phyloP scores from a whole-genome alignment of 2,113 vertebrate genomes.

The Microcebus griseorufus region DNA sequence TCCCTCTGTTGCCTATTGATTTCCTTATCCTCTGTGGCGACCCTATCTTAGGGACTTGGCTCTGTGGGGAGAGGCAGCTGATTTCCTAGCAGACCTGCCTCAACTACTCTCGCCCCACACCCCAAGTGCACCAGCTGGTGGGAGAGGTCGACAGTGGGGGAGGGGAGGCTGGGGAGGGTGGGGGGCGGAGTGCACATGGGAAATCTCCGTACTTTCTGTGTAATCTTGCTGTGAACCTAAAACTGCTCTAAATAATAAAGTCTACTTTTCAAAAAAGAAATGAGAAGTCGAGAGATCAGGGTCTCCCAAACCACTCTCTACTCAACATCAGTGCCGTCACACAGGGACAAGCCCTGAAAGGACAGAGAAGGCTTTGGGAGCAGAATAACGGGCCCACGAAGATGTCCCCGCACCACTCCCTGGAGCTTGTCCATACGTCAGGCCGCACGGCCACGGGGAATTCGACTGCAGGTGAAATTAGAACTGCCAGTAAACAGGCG shows the following conservation, averaged over 20 bases:
- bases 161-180: rapidly evolving
- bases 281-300: background rate
- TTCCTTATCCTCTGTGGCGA: no score
- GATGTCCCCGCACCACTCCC: background rate
- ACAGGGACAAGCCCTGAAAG: background rate
- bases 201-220: background rate
- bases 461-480: background rate
- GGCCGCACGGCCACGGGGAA: background rate
- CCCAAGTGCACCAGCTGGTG: background rate
- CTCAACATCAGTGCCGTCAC: background rate
- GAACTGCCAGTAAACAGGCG: rapidly evolving
- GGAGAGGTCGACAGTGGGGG: no score
- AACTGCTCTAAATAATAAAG: background rate
- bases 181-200: rapidly evolving
- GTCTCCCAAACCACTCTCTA: background rate
- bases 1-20: no score
- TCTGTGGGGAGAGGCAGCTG: no score
- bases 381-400: background rate
- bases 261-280: background rate
- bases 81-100: no score
- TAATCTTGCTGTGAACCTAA: background rate
- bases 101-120: no score
- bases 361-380: no score
- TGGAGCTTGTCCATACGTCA: no score
- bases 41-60: no score